Evolutionary conservation across 1,140 invertebrate genomes (phyloP).

Genomic region (Holcopasites calliopsidis): DNA sequence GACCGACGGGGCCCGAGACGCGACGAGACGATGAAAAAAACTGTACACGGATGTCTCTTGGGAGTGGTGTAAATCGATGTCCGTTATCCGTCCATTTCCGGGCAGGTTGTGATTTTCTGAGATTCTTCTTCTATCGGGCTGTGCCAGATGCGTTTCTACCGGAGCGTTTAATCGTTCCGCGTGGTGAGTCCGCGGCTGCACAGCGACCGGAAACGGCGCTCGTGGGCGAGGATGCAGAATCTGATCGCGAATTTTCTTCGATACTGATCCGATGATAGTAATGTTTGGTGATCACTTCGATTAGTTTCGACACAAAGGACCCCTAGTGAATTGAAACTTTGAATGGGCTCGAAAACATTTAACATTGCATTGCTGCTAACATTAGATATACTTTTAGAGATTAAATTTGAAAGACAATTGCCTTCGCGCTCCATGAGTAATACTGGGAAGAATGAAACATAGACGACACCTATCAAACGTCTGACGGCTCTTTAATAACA

Average conservation of each 20-base stretch:
- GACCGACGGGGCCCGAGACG: not conserved
- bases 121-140: constrained; percentile 10
- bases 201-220: constrained; percentile 37
- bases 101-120: constrained; percentile 13
- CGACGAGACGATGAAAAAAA: not conserved
- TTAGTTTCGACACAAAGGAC: not conserved
- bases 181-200: constrained; percentile 21
- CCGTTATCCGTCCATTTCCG: constrained; percentile 44
- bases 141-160: constrained; percentile 22
- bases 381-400: no score
- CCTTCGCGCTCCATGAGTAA: no score
- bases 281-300: not conserved
- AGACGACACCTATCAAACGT: no score
- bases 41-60: not conserved
- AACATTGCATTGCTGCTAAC: no score
- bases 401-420: no score
- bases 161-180: constrained; percentile 45
- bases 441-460: no score
- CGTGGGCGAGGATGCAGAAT: constrained; percentile 10
- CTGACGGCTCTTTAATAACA: no score
- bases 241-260: constrained; percentile 4
- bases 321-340: no score
- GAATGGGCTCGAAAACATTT: no score
- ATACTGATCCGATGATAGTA: not conserved
- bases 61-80: constrained; percentile 53